Conservation (phyloP, 2,888 invertebrate species). For the Galeopsomyia nigrocyanea region DNA sequence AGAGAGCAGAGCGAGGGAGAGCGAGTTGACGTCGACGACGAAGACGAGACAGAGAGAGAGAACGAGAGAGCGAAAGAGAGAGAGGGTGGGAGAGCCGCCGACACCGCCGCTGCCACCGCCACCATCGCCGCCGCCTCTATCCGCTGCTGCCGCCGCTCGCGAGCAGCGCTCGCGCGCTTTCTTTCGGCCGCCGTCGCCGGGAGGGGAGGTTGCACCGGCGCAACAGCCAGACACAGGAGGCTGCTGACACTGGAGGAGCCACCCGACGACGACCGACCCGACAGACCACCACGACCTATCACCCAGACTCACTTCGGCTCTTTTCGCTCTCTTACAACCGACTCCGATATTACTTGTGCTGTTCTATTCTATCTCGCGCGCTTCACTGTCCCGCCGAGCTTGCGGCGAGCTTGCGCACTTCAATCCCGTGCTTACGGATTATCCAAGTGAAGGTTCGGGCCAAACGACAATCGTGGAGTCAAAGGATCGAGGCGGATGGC, state of each 20-base stretch:
- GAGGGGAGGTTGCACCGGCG: slow-evolving; percentile 5
- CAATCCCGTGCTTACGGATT: no score
- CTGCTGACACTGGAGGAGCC: not conserved
- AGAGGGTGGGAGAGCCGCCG: slow-evolving; percentile 10
- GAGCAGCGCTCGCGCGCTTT: not conserved
- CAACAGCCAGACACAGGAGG: not conserved
- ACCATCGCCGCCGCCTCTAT: slow-evolving; percentile 6
- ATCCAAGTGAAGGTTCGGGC: not conserved
- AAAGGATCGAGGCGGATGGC: slow-evolving; percentile 59
- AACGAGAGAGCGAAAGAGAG: slow-evolving; percentile 18
- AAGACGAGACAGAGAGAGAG: slow-evolving; percentile 34
- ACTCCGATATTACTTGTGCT: no score
- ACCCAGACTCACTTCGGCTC: not conserved
- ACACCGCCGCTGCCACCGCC: not conserved
- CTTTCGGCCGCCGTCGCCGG: not conserved
- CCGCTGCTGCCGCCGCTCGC: not conserved
- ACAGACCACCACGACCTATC: slow-evolving; percentile 10
- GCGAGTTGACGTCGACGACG: slow-evolving; percentile 38
- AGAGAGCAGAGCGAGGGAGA: slow-evolving; percentile 42
- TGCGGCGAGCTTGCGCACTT: slow-evolving; percentile 13
- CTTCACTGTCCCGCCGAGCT: not conserved
- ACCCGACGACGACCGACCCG: not conserved
- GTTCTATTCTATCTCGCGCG: no score
- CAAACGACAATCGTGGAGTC: not conserved
- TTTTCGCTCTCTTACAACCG: not conserved